Conservation (phyloP, 2,113 vertebrate species). For the Hipposideros armiger region DNA sequence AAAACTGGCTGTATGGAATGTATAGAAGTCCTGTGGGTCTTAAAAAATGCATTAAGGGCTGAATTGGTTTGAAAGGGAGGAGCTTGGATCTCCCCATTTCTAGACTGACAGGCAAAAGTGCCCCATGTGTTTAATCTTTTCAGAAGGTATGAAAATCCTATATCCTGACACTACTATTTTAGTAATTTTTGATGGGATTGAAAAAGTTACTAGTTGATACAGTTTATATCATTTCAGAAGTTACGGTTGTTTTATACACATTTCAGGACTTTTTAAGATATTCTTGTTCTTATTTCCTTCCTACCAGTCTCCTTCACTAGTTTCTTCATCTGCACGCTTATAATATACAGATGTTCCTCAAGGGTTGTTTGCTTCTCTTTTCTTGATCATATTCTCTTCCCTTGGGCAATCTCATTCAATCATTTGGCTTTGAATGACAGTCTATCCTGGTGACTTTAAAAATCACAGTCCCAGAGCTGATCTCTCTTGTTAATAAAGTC, state of each 20-base stretch:
- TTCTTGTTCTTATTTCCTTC: background rate
- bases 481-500: background rate
- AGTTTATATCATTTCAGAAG: background rate
- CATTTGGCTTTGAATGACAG: background rate
- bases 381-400: background rate
- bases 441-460: background rate
- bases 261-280: background rate
- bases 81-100: background rate
- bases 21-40: background rate
- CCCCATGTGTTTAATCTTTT: background rate
- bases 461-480: background rate
- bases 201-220: background rate
- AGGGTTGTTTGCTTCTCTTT: background rate
- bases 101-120: background rate
- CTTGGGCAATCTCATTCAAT: background rate
- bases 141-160: background rate
- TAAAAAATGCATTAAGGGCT: background rate
- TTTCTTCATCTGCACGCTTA: background rate
- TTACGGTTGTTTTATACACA: background rate
- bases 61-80: background rate
- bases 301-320: background rate
- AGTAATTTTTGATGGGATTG: constrained; percentile 5
- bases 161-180: background rate
- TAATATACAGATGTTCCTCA: background rate
- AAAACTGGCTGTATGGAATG: background rate